Base-by-base conservation (phyloP, 1,140 invertebrate genomes). In the Aleiodes sp. region DNA sequence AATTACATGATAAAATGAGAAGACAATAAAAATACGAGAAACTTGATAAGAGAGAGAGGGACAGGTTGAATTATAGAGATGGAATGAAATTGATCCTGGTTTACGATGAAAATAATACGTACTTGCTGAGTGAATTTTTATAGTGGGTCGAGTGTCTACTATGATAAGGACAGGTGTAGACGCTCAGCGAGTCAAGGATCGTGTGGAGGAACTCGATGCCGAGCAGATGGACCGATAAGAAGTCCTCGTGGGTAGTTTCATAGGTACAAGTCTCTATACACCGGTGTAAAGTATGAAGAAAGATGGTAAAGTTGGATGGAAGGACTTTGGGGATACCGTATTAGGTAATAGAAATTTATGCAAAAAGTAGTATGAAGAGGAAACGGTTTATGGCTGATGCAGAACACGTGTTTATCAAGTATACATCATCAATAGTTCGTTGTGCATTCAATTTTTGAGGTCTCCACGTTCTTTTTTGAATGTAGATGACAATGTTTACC, bases 171-270 rank as follows among this genome's bases (percentile, higher is more conserved):
- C 67, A 75, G 62, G 69, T 63, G 19, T 56, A 35, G 28, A 37
- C 29, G 28, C 29, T 39, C 46, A 52, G 41, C 41, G 66, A 46
- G 70, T 26, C 43, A 68, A 56, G 65, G 66, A 26, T 35, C 61
- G 26, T 19, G 7, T 39, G 21, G 69, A 70, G 59, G 62, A 57
- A 74, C 43, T 61, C 39, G 46, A 64, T 29, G 3, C 10, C 21
- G 66, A 56, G 64, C 68, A 68, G 64, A 64, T 65, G 70, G 57
- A 69, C 46, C 61, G 39, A 39, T 64, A 73, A 73, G 33, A 68
- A 70, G 35, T 70, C 43, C 46, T 66, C 21, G 29, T 56, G 46
- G 21, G 64, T 65, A n/a, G 21, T 65, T 65, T 65, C 35, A 65
- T 57, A 19, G 43, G 29, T 2, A 8, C 29, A 31, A 16, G 63